These are phyloP conservation scores for Andrena hattorfiana DNA, from an alignment of 2,888 invertebrate genomes.

Conservation along the genomic window DNA sequence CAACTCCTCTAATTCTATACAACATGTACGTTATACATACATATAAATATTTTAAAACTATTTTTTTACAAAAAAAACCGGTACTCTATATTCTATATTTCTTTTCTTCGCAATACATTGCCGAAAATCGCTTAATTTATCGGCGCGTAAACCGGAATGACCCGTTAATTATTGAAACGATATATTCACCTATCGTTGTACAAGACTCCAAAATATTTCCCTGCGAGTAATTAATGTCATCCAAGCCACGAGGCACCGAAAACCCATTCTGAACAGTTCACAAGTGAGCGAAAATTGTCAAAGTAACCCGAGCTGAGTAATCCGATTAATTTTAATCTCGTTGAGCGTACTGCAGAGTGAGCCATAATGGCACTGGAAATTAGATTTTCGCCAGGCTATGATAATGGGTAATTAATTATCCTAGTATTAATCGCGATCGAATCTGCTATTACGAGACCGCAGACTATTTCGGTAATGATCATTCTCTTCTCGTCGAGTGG, in stretches of 20 bases:
- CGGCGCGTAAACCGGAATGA: too few relatives aligned
- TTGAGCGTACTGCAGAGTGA: slow-evolving; percentile 13
- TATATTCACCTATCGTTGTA: not conserved
- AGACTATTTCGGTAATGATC: slow-evolving; percentile 58
- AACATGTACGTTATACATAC: too few relatives aligned
- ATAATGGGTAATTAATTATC: slow-evolving; percentile 55
- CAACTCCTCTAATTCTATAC: too few relatives aligned
- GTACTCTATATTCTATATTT: too few relatives aligned
- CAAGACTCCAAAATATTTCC: not conserved
- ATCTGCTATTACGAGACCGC: slow-evolving; percentile 35
- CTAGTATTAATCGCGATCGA: slow-evolving; percentile 39
- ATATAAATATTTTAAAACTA: too few relatives aligned
- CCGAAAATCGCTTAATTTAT: too few relatives aligned
- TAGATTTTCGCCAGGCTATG: slow-evolving; percentile 45
- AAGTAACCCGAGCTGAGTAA: slow-evolving; percentile 25
- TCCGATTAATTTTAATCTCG: slow-evolving; percentile 50
- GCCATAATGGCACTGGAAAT: slow-evolving; percentile 38
- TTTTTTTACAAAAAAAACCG: too few relatives aligned
- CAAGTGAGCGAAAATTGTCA: slow-evolving; percentile 22
- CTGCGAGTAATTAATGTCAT: not conserved
- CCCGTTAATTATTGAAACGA: too few relatives aligned
- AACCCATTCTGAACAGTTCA: not conserved
- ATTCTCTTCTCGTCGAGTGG: slow-evolving; percentile 50
- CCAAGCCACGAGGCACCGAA: not conserved
- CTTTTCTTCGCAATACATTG: too few relatives aligned